These are phyloP conservation scores for Cephus pulcher DNA, from an alignment of 2,888 invertebrate species.

Conservation along the genomic window DNA sequence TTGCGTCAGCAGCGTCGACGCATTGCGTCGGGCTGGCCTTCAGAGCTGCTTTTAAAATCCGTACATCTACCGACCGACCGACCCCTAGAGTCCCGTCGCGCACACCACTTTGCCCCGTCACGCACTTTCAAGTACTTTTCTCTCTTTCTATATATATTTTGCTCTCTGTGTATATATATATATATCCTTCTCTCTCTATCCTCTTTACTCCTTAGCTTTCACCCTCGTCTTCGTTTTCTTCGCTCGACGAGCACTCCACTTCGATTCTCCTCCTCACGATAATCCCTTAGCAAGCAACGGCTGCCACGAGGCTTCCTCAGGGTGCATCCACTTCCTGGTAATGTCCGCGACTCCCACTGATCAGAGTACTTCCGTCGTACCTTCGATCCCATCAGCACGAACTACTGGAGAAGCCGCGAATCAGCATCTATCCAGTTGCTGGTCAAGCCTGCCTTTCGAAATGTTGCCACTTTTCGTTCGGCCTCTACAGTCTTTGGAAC, in stretches of 20 bases:
- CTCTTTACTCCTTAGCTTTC: not conserved
- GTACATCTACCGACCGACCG: constrained; percentile 49
- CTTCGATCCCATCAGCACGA: not conserved
- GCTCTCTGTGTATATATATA: not conserved
- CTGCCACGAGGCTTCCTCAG: not conserved
- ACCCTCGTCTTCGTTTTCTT: not conserved
- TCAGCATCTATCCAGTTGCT: not conserved
- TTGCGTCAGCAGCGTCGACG: constrained; percentile 68
- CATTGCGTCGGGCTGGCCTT: constrained; percentile 67
- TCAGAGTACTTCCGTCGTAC: not conserved
- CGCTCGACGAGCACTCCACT: not conserved
- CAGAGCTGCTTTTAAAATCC: constrained; percentile 64
- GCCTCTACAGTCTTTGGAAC: not conserved
- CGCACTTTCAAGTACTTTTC: constrained; percentile 21
- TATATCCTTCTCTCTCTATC: not conserved
- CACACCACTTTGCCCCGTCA: constrained; percentile 37
- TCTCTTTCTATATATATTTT: not conserved
- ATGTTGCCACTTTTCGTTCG: not conserved
- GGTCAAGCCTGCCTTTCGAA: not conserved
- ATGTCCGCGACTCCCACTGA: not conserved
- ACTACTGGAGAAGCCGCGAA: not conserved
- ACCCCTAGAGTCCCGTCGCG: constrained; percentile 7
- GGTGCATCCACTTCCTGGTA: not conserved
- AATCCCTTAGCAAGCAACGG: not conserved
- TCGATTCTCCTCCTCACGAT: not conserved